These are phyloP conservation scores for Intellagama lesueurii DNA, from an alignment of 2,797 vertebrate species.

Conservation along the genomic window DNA sequence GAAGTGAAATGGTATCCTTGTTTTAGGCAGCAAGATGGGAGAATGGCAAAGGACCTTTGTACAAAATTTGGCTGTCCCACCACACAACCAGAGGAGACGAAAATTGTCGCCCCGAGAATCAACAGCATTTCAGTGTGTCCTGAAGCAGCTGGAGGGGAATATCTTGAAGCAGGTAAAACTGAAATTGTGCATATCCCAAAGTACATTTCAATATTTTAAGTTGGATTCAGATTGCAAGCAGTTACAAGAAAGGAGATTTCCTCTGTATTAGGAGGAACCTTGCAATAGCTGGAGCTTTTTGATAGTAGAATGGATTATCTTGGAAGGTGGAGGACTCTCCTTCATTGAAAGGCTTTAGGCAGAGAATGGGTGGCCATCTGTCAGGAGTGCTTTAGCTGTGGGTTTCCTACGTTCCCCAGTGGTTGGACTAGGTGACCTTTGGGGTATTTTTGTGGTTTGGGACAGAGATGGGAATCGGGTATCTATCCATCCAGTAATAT, in stretches of 20 bases:
- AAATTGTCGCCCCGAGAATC: conserved; percentile 71
- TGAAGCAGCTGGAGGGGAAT: conserved; percentile 78
- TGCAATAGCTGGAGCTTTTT: too few relatives aligned
- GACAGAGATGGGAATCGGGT: not conserved
- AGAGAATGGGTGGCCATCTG: too few relatives aligned
- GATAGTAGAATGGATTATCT: too few relatives aligned
- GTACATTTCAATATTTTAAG: not conserved
- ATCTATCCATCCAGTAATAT: not conserved
- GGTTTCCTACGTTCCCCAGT: too few relatives aligned
- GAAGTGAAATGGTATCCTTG: not conserved
- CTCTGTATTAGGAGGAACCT: too few relatives aligned
- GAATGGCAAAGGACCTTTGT: conserved; percentile 81
- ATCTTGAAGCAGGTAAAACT: conserved; percentile 75
- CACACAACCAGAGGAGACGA: conserved; percentile 79
- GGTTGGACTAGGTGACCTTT: too few relatives aligned
- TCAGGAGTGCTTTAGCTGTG: too few relatives aligned
- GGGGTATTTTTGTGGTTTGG: too few relatives aligned
- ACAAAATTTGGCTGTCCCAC: conserved; percentile 76
- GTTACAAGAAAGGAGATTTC: too few relatives aligned
- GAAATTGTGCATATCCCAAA: too few relatives aligned
- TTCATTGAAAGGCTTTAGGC: too few relatives aligned
- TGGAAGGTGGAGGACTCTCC: too few relatives aligned
- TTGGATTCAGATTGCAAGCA: not conserved
- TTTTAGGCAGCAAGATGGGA: conserved; percentile 45
- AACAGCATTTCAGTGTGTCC: conserved; percentile 79